Conservation (phyloP, 1,140 invertebrate genomes). For the Euura saliciscinereae region DNA sequence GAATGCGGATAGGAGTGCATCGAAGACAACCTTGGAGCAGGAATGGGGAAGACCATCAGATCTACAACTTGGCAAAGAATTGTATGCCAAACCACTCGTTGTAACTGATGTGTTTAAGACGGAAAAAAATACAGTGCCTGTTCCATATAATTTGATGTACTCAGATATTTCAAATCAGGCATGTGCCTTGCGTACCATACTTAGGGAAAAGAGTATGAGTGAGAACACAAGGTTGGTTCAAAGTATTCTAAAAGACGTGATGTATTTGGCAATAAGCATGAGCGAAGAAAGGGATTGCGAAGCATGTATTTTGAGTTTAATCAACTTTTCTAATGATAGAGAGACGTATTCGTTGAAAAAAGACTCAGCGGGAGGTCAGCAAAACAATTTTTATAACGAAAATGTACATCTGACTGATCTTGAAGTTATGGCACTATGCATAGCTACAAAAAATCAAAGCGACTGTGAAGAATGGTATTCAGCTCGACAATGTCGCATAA, state of each 20-base stretch:
- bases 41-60: constrained; percentile 27
- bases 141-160: too few species aligned
- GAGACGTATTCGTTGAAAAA: background rate
- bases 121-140: too few species aligned
- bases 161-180: too few species aligned
- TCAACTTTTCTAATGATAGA: background rate
- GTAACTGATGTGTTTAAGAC: too few species aligned
- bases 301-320: constrained; percentile 10
- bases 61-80: constrained; percentile 24
- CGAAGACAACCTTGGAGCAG: constrained; percentile 30
- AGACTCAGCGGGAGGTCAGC: background rate
- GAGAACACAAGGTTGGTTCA: constrained; percentile 7
- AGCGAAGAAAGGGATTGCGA: background rate
- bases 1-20: constrained; percentile 24
- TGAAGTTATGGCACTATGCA: background rate
- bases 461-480: constrained; percentile 25
- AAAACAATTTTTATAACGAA: constrained; percentile 23
- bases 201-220: background rate
- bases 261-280: too few species aligned
- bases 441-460: constrained; percentile 24
- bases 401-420: constrained; percentile 37
- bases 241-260: background rate
- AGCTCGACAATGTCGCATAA: constrained; percentile 22
- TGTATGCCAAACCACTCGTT: constrained; percentile 16
- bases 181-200: too few species aligned